These are phyloP conservation scores for Phainopepla nitens DNA, from an alignment of 2,113 vertebrate species.

Conservation along the genomic window DNA sequence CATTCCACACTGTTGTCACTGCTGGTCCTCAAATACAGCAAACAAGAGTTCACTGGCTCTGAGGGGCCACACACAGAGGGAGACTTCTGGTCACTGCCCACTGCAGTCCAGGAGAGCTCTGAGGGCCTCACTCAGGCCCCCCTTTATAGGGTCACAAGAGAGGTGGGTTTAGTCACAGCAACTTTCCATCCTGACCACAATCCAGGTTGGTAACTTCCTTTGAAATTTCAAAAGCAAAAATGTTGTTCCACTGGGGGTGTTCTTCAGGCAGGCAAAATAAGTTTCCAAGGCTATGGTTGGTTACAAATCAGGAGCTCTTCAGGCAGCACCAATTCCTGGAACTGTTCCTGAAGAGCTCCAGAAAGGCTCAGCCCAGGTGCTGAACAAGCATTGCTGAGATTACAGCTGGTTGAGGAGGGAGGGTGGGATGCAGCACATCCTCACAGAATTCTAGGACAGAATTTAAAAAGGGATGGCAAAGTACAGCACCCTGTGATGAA, in stretches of 20 bases:
- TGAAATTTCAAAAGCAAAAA: neutral
- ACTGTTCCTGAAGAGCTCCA: neutral
- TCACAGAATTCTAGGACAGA: neutral
- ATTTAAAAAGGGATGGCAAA: neutral
- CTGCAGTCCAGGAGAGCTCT: neutral
- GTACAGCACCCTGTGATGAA: neutral
- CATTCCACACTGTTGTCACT: neutral
- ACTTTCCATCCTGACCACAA: neutral
- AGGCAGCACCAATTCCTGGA: neutral
- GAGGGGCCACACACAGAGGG: neutral
- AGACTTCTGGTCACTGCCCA: neutral
- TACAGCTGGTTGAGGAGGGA: neutral
- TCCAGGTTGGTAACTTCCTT: fast-evolving
- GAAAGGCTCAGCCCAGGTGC: neutral
- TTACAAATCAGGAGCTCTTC: neutral
- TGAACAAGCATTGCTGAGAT: neutral
- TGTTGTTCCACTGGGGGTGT: neutral
- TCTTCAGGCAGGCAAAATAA: neutral
- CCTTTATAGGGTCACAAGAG: neutral
- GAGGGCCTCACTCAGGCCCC: neutral
- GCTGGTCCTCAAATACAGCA: neutral
- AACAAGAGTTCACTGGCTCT: neutral
- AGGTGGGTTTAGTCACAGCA: neutral
- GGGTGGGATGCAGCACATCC: neutral
- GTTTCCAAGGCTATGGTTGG: neutral